phyloP scores from a whole-genome alignment of 2,797 vertebrate genomes.

The Phataginus tetradactyla region DNA sequence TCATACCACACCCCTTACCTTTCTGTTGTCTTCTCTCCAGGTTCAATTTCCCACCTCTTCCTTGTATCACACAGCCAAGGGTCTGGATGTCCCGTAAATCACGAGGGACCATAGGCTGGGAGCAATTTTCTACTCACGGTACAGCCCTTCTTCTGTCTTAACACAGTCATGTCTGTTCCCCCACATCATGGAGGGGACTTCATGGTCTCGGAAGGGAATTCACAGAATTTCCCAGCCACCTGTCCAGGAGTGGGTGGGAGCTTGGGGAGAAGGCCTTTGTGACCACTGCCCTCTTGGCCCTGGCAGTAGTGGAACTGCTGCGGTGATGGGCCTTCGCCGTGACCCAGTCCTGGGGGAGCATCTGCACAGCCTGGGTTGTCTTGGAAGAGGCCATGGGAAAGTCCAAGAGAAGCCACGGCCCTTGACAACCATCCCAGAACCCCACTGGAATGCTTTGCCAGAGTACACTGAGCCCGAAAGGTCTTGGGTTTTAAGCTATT shows the following conservation, averaged over 20 bases:
- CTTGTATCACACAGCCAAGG: fast-evolving
- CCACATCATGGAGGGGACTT: neutral
- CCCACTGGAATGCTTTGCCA: constrained; percentile 85
- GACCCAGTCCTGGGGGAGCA: constrained; percentile 83
- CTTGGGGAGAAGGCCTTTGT: neutral
- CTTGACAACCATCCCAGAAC: constrained; percentile 87
- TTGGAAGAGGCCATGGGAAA: constrained; percentile 88
- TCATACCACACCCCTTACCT: neutral
- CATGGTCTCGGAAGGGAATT: neutral
- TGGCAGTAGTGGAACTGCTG: constrained; percentile 62
- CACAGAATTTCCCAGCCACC: constrained; percentile 32
- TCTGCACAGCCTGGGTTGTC: constrained; percentile 83
- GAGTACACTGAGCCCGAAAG: constrained; percentile 65
- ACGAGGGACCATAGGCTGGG: neutral
- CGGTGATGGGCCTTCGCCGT: constrained; percentile 59
- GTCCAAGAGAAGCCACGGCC: constrained; percentile 82
- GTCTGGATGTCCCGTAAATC: neutral
- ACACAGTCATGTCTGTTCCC: neutral
- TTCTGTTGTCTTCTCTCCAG: neutral
- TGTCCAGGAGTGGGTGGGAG: neutral
- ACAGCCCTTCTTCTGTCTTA: neutral
- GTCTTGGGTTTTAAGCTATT: constrained; percentile 75
- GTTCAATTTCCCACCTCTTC: neutral
- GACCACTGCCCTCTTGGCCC: neutral
- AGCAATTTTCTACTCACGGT: neutral